Base-by-base conservation (phyloP, 2,113 vertebrate species). In the Himantopus leucocephalus region DNA sequence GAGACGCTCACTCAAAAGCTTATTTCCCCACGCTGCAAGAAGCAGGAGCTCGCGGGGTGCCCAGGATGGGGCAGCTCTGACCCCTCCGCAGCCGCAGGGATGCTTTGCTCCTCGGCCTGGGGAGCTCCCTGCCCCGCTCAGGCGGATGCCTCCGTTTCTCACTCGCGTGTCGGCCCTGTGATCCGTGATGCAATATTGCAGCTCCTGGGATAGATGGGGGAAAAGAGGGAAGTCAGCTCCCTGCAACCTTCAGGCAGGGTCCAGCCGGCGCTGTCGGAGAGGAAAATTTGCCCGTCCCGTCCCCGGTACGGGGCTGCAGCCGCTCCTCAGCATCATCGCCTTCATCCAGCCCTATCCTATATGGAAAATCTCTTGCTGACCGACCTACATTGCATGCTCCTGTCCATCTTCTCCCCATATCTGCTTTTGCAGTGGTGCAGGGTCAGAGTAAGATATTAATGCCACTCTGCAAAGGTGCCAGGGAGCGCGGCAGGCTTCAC, bases 191-290 rank as follows among this genome's bases (percentile, higher is more conserved):
- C 21, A 10, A 15, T 63, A 37, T 5, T 66, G 77, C 53, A 39
- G 53, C 34, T 82, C 66, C 43, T 2, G 8, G 80, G 58, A 22
- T 3, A 14, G 43, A 14, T 2, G 59, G 66, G 59, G 53, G 6
- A 23, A 39, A 73, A 53, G 37, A 48, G 62, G 47, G 41, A n/a
- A 27, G 20, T 5, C 32, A 19, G 47, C 19, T n/a, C 52, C 14
- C 60, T 24, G 37, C 66, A 18, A 1, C 17, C 53, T 21, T 59
- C 53, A 13, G 0, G 3, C 16, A 3, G 0, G 6, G 37, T 18
- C 7, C 60, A 32, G 39, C 29, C 13, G 1, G 2, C 0, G 13
- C 30, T 41, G 22, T 11, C 2, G 1, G 63, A 14, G 64, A 68
- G 35, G 84, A 45, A 24, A 52, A 52, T 11, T 24, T 24, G 30